phyloP scores from a whole-genome alignment of 1,140 invertebrate genomes.

The Drepana arcuata region DNA sequence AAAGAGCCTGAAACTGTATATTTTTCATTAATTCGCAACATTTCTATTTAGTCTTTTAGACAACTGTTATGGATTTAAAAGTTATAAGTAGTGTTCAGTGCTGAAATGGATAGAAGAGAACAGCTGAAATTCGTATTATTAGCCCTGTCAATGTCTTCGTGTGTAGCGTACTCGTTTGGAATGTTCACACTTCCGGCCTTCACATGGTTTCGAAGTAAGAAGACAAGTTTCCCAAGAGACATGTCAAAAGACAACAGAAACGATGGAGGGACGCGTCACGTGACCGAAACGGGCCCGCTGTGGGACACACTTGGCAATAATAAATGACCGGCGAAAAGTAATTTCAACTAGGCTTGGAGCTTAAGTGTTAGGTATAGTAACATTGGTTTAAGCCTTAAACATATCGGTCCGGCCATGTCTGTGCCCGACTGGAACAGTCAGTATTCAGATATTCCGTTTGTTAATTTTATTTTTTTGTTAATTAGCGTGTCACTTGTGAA shows the following conservation, averaged over 20 bases:
- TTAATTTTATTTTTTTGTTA: too few relatives aligned
- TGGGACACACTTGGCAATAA: constrained; percentile 2
- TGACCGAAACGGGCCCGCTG: constrained; percentile 1
- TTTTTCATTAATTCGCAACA: neutral
- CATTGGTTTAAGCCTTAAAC: too few relatives aligned
- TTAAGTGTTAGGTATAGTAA: too few relatives aligned
- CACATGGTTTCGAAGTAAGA: constrained; percentile 10
- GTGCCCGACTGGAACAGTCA: too few relatives aligned
- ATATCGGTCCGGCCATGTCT: too few relatives aligned
- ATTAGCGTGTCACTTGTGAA: too few relatives aligned
- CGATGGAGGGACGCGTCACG: constrained; percentile 16
- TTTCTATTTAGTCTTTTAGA: neutral
- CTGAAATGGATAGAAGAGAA: constrained; percentile 33
- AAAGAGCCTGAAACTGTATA: constrained; percentile 1
- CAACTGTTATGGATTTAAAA: constrained; percentile 14
- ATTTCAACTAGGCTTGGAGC: too few relatives aligned
- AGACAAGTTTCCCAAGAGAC: constrained; percentile 1
- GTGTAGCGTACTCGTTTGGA: constrained; percentile 37
- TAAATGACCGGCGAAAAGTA: constrained; percentile 1
- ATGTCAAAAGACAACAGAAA: constrained; percentile 19
- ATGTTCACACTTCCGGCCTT: constrained; percentile 16
- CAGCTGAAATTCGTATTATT: constrained; percentile 28
- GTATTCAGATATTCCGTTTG: too few relatives aligned
- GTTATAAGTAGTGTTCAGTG: constrained; percentile 1
- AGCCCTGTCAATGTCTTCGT: constrained; percentile 32